phyloP scores from a whole-genome alignment of 2,888 invertebrate genomes.

The Oasisia sp. region DNA sequence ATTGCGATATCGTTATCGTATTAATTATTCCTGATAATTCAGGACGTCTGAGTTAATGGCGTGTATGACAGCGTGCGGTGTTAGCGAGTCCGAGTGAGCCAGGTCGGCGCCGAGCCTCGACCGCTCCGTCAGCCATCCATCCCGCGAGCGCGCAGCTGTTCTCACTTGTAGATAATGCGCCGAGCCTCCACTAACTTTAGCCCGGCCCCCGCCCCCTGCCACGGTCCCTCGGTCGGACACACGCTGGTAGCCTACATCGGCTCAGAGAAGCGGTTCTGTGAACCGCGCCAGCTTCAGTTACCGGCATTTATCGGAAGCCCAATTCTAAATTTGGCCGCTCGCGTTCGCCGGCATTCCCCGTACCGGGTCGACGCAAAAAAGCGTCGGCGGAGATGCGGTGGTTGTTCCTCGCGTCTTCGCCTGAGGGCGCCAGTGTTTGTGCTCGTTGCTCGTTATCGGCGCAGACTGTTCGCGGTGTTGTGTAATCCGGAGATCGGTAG shows the following conservation, averaged over 20 bases:
- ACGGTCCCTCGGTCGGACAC: neutral
- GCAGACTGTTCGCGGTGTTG: neutral
- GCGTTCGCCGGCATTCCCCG: neutral
- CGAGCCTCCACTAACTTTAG: neutral
- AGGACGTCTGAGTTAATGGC: too few relatives aligned
- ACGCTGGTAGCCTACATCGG: neutral
- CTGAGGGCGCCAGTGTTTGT: neutral
- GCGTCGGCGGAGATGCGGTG: neutral
- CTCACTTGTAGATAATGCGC: neutral
- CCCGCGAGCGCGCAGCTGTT: neutral
- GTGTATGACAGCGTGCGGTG: too few relatives aligned
- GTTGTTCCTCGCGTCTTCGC: neutral
- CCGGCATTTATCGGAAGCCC: conserved; percentile 1
- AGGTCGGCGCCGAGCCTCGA: neutral
- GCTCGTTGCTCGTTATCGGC: neutral
- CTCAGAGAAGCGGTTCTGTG: neutral
- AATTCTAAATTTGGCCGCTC: conserved; percentile 13
- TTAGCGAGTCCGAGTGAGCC: too few relatives aligned
- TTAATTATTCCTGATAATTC: too few relatives aligned
- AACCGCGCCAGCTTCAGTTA: neutral
- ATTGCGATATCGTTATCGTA: too few relatives aligned
- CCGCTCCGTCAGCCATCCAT: neutral
- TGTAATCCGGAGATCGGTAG: neutral
- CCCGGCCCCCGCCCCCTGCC: neutral
- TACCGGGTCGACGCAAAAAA: neutral